A percentile compares a stretch with the other conserved stretches of the same genome.
Evolutionary conservation across 2,797 vertebrate genomes (phyloP).

Genomic region (Microchirus variegatus): DNA sequence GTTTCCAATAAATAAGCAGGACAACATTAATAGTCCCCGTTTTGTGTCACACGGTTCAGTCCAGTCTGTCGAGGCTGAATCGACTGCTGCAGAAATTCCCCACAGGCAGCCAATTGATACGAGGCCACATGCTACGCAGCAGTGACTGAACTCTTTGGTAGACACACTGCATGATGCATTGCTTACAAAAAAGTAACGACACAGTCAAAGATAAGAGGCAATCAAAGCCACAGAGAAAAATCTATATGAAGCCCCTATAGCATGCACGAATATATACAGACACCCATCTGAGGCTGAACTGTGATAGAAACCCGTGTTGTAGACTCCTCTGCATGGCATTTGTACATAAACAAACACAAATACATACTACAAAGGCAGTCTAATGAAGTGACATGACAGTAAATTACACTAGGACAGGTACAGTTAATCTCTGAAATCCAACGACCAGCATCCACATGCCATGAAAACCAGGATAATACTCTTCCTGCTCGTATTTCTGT

Average conservation of each 20-base stretch:
- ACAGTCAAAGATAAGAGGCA: slow-evolving; percentile 29
- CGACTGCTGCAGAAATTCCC: slow-evolving; percentile 48
- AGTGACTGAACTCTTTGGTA: slow-evolving; percentile 38
- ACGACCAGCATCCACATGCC: slow-evolving; percentile 7
- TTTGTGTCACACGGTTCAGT: slow-evolving; percentile 26
- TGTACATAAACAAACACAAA: slow-evolving; percentile 12
- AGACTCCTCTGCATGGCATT: not conserved
- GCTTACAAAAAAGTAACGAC: slow-evolving; percentile 20
- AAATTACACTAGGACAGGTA: slow-evolving; percentile 19
- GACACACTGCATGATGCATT: slow-evolving; percentile 13
- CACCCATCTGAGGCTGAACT: slow-evolving; percentile 11
- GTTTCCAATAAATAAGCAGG: slow-evolving; percentile 32
- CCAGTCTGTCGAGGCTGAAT: slow-evolving; percentile 48
- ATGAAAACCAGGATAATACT: not conserved
- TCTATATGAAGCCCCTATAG: slow-evolving; percentile 13
- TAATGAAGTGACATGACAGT: slow-evolving; percentile 38
- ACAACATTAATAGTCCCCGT: slow-evolving; percentile 19
- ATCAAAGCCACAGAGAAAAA: slow-evolving; percentile 24
- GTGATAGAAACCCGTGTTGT: slow-evolving; percentile 25
- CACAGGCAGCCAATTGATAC: slow-evolving; percentile 33
- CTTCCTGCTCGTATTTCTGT: slow-evolving; percentile 7
- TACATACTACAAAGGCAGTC: slow-evolving; percentile 11
- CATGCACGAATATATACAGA: slow-evolving; percentile 2
- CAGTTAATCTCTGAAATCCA: slow-evolving; percentile 11
- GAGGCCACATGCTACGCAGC: slow-evolving; percentile 38